Evolutionary conservation across 2,113 vertebrate genomes (phyloP), one percentile per base, ranked within the genome.

Genomic region (Bagarius yarrelli): DNA sequence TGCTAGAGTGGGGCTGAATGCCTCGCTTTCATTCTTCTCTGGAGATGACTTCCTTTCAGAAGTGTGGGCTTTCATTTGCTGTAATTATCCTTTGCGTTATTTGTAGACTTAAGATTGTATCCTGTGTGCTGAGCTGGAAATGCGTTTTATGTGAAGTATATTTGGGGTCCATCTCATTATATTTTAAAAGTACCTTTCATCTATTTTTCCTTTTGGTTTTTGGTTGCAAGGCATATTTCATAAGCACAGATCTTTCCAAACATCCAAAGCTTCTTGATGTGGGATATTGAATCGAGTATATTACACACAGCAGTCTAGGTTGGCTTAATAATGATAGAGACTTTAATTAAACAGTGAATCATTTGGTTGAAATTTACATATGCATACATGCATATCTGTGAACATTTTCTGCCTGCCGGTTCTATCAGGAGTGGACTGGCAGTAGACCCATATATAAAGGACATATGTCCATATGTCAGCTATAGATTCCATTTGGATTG

Each of bases 31-130:
- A 83, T 86, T 86, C 82, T 81, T 72, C 75, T 75, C 82, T 76
- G 66, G 79, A 83, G 84, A 85, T 85, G 84, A 85, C 81, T 83
- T 85, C 84, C 84, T 85, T 85, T 85, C 81, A 85, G 60, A 81
- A 71, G 81, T 78, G 71, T 72, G 75, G 81, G 82, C 78, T 84
- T 86, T 80, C 81, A 87, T 84, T 83, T 86, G 66, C 78, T 83
- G 80, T 69, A 83, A 85, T 85, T 85, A 80, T 83, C 82, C 76
- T 60, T 70, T 36, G 81, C 50, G 44, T 81, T 83, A 83, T 83
- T 82, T 85, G 78, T 85, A 74, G 79, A 71, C 81, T 82, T 82
- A 82, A 77, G 73, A 53, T 73, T 82, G 59, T 83, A 67, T 72
- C 78, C 79, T 81, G 81, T 81, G 81, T 16, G 70, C 73, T 67